A percentile compares a stretch with the other conserved stretches of the same genome.
Evolutionary conservation across 2,888 invertebrate genomes (phyloP).

Genomic region (Sinodicranocentrus sp.): DNA sequence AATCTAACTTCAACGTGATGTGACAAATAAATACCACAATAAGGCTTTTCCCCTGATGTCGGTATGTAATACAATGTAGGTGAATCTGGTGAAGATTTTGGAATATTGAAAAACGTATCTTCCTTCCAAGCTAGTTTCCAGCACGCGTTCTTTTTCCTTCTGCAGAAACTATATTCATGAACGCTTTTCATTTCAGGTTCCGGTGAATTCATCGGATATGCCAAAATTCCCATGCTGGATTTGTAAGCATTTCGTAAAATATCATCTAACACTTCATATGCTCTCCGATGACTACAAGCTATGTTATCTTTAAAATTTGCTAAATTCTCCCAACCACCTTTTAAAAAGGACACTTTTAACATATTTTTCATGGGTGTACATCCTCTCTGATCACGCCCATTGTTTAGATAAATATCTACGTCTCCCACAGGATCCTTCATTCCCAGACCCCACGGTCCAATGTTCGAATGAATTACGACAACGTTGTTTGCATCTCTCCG

Average conservation of each 20-base stretch:
- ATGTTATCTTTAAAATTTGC: constrained; percentile 49
- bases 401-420: constrained; percentile 65
- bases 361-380: constrained; percentile 44
- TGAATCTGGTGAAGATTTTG: not conserved
- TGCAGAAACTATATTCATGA: constrained; percentile 38
- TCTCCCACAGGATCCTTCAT: constrained; percentile 65
- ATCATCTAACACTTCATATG: constrained; percentile 60
- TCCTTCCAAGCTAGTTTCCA: constrained; percentile 23
- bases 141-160: constrained; percentile 10
- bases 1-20: no score
- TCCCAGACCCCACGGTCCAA: constrained; percentile 61
- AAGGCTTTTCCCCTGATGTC: constrained; percentile 39
- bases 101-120: constrained; percentile 25
- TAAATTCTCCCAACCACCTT: constrained; percentile 17
- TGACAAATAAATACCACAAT: constrained; percentile 47
- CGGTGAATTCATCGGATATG: not conserved
- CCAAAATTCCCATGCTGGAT: not conserved
- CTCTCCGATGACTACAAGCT: constrained; percentile 67
- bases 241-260: constrained; percentile 19
- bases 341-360: constrained; percentile 36
- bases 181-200: not conserved
- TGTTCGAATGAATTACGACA: constrained; percentile 64
- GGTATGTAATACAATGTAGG: constrained; percentile 24
- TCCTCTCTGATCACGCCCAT: constrained; percentile 68
- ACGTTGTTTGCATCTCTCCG: constrained; percentile 61